Evolutionary conservation across 2,888 invertebrate species (phyloP).

Genomic region (Drosophila bunnanda): DNA sequence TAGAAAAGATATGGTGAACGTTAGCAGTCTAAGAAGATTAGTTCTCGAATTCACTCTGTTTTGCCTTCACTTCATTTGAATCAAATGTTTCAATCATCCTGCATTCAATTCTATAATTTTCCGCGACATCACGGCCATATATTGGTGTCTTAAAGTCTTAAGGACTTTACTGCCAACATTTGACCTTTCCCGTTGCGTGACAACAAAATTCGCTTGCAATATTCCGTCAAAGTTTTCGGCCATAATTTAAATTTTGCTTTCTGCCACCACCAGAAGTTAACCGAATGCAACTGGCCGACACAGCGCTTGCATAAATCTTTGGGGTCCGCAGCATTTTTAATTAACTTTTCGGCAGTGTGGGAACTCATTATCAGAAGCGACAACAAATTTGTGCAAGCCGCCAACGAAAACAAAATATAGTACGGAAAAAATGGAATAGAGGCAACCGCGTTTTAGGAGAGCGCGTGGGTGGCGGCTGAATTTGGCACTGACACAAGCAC

Average conservation of each 20-base stretch:
- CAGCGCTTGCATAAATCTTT: constrained; percentile 58
- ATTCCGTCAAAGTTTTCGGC: constrained; percentile 23
- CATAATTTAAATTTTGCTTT: constrained; percentile 34
- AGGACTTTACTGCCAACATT: neutral
- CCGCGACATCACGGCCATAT: neutral
- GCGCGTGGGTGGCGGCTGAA: constrained; percentile 38
- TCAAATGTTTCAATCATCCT: neutral
- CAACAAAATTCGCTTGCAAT: constrained; percentile 23
- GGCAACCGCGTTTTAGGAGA: constrained; percentile 34
- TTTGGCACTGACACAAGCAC: constrained; percentile 41
- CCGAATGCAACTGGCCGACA: constrained; percentile 26
- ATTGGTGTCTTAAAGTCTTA: neutral
- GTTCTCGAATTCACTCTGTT: neutral
- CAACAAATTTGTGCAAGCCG: constrained; percentile 24
- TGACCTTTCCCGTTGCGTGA: constrained; percentile 15
- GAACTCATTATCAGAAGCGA: constrained; percentile 51
- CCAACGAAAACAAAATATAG: constrained; percentile 31
- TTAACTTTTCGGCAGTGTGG: constrained; percentile 40
- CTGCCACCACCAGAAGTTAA: neutral
- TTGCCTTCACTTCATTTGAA: neutral
- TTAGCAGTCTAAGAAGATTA: too few species aligned
- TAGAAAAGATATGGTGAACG: neutral
- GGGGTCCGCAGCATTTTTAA: constrained; percentile 55
- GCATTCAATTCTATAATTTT: neutral
- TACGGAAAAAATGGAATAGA: constrained; percentile 10